These are phyloP conservation scores for Ectropis grisescens DNA, from an alignment of 1,140 invertebrate species.

Conservation along the genomic window DNA sequence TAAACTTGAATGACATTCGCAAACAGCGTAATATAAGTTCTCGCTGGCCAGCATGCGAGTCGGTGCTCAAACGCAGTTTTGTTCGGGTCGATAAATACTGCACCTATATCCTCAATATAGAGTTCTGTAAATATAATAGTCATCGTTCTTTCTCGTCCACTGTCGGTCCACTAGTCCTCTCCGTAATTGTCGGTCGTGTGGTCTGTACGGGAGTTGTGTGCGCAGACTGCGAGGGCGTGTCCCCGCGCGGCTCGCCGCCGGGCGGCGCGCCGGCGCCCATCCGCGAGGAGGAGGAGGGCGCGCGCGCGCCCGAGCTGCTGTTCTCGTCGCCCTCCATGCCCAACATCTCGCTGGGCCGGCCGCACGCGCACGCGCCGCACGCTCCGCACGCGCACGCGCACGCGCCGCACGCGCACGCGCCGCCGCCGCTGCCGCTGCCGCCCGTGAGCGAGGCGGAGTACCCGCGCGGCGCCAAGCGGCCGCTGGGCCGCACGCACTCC, in stretches of 20 bases:
- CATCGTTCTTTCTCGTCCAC: no score
- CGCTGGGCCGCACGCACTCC: slow-evolving; percentile 92
- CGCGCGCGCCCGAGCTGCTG: slow-evolving; percentile 71
- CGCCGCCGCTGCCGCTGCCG: slow-evolving; percentile 2
- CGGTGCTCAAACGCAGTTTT: no score
- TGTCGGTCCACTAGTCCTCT: no score
- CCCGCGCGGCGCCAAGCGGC: slow-evolving; percentile 81
- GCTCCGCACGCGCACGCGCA: slow-evolving; percentile 33
- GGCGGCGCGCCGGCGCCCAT: slow-evolving; percentile 71
- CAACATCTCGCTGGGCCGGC: slow-evolving; percentile 93
- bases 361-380: slow-evolving; percentile 74
- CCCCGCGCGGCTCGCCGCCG: slow-evolving; percentile 69
- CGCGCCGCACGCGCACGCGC: slow-evolving; percentile 8
- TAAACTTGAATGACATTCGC: no score
- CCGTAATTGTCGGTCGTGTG: no score
- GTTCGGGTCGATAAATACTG: no score
- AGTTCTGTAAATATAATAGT: no score
- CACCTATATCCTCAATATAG: no score
- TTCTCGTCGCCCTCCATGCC: slow-evolving; percentile 97
- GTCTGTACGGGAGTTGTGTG: no score
- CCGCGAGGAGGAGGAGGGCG: slow-evolving; percentile 75
- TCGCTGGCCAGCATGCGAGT: no score
- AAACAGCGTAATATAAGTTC: no score
- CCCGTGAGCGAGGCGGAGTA: slow-evolving; percentile 30
- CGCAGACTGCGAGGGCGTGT: slow-evolving; percentile 75